Evolutionary conservation across 2,113 vertebrate genomes (phyloP).

Genomic region (Ochotona curzoniae): DNA sequence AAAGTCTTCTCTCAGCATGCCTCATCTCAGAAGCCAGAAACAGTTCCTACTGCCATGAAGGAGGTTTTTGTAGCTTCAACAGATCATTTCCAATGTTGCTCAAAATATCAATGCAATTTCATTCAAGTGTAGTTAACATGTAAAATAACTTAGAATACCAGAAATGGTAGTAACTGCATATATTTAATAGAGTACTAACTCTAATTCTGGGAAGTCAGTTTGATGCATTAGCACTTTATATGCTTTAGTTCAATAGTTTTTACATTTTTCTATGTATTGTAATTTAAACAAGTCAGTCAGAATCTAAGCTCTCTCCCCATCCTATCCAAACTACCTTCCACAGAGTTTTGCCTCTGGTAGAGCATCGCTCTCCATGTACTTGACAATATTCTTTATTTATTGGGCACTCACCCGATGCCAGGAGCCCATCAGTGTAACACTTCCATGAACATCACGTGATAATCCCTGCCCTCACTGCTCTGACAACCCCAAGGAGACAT

Average conservation of each 20-base stretch:
- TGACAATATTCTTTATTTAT: background rate
- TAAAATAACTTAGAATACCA: constrained; percentile 15
- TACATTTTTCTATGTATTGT: background rate
- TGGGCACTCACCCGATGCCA: background rate
- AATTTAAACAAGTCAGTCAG: background rate
- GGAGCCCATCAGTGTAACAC: background rate
- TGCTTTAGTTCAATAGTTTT: background rate
- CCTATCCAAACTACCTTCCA: background rate
- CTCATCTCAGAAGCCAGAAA: constrained; percentile 27
- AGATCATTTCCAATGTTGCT: background rate
- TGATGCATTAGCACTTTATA: background rate
- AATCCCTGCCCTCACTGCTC: background rate
- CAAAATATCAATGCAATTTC: background rate
- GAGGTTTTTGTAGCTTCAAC: background rate
- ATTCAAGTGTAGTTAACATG: background rate
- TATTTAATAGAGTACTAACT: background rate
- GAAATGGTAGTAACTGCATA: background rate
- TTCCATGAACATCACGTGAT: background rate
- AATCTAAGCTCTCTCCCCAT: background rate
- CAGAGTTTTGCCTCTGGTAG: background rate
- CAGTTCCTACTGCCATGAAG: background rate
- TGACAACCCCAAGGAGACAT: background rate
- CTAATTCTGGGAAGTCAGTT: background rate
- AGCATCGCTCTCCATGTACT: background rate
- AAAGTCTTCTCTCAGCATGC: background rate